These are phyloP conservation scores for Gavia stellata DNA, from an alignment of 2,113 vertebrate species.

Conservation along the genomic window DNA sequence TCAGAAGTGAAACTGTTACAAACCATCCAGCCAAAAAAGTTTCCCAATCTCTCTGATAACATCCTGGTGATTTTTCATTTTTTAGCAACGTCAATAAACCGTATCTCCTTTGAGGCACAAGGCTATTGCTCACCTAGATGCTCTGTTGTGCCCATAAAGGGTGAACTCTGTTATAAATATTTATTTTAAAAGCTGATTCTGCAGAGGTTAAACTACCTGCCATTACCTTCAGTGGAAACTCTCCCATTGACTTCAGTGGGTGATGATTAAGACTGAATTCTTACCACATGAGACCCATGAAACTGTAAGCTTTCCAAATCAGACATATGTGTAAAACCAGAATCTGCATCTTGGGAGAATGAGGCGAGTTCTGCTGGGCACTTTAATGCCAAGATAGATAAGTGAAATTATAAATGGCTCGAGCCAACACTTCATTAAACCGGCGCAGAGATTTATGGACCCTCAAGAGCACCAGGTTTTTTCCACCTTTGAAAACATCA, in stretches of 20 bases:
- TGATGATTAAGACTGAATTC: neutral
- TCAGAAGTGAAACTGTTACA: neutral
- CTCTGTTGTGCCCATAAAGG: neutral
- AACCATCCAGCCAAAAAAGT: neutral
- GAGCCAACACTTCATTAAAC: neutral
- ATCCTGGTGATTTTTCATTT: neutral
- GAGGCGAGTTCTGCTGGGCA: neutral
- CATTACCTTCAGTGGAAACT: neutral
- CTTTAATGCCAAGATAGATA: conserved; percentile 34
- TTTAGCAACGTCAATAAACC: neutral
- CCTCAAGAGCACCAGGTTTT: neutral
- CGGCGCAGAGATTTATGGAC: conserved; percentile 15
- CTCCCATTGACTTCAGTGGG: neutral
- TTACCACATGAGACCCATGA: neutral
- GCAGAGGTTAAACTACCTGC: neutral
- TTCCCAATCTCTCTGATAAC: neutral
- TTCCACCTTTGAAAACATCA: conserved; percentile 36
- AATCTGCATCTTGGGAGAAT: conserved; percentile 23
- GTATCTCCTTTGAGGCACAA: neutral
- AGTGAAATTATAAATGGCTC: conserved; percentile 34
- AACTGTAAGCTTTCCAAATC: conserved; percentile 19
- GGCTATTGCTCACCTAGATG: neutral
- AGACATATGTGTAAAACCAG: conserved; percentile 2
- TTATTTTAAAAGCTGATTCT: neutral
- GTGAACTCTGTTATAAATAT: neutral